Percentiles rank a stretch among this genome's conserved stretches.
Evolutionary conservation across 2,797 vertebrate species (phyloP).

Genomic region (Platalea minor): DNA sequence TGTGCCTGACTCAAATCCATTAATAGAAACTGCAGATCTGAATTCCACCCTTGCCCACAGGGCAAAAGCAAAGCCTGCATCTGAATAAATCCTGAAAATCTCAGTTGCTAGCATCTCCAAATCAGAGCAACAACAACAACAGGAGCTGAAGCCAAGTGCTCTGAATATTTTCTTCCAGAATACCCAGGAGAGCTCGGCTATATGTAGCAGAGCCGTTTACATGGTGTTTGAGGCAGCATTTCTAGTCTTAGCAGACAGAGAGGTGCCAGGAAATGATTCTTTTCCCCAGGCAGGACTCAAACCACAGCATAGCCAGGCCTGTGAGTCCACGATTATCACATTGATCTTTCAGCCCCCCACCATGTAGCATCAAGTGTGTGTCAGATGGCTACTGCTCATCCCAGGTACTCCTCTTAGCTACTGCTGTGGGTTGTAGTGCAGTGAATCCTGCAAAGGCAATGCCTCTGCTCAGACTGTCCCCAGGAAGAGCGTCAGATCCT

Average conservation of each 20-base stretch:
- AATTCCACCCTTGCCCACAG: not conserved
- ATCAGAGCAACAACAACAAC: not conserved
- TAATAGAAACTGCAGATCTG: not conserved
- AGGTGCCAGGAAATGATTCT: not conserved
- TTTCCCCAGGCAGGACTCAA: not conserved
- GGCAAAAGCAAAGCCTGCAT: not conserved
- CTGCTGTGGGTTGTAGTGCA: not conserved
- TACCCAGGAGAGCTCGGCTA: not conserved
- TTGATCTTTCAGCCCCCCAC: not conserved
- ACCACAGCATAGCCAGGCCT: not conserved
- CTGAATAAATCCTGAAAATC: slow-evolving; percentile 14
- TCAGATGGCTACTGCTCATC: not conserved
- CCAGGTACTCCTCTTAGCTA: not conserved
- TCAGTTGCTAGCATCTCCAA: not conserved
- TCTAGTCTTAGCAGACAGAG: not conserved
- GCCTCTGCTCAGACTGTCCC: not conserved
- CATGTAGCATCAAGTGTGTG: not conserved
- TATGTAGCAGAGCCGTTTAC: not conserved
- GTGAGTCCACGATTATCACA: not conserved
- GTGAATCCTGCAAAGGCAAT: not conserved
- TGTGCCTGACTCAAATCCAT: not conserved
- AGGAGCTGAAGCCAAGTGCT: slow-evolving; percentile 1
- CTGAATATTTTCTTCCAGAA: not conserved
- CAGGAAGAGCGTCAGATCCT: not conserved
- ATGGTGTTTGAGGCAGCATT: not conserved